phyloP scores from a whole-genome alignment of 2,888 invertebrate genomes.

The Odontocolon sp. region DNA sequence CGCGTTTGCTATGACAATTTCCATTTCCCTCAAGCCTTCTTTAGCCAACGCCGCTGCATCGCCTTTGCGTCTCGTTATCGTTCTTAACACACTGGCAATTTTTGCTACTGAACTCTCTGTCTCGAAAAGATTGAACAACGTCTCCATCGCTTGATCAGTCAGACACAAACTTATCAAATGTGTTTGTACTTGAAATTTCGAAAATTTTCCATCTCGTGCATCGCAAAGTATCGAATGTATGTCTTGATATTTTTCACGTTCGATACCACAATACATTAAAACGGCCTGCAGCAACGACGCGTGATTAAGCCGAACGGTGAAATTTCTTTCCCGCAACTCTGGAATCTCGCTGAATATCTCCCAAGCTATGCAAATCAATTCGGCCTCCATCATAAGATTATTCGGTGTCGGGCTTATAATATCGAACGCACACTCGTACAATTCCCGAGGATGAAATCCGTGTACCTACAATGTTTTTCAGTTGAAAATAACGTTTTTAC shows the following conservation, averaged over 20 bases:
- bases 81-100: conserved; percentile 84
- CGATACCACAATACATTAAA: conserved; percentile 90
- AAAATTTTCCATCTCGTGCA: conserved; percentile 84
- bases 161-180: conserved; percentile 87
- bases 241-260: conserved; percentile 85
- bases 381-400: conserved; percentile 91
- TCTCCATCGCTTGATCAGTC: conserved; percentile 85
- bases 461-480: conserved; percentile 73
- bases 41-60: conserved; percentile 86
- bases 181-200: conserved; percentile 88
- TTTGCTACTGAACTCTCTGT: conserved; percentile 85
- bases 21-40: conserved; percentile 88
- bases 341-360: conserved; percentile 88
- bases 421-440: conserved; percentile 96
- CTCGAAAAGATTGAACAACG: conserved; percentile 86
- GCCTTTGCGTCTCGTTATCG: conserved; percentile 87
- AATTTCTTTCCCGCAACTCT: conserved; percentile 84
- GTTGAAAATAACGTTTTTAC: not conserved
- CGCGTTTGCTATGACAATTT: conserved; percentile 87
- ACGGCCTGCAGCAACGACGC: conserved; percentile 89
- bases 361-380: conserved; percentile 89
- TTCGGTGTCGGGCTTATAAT: conserved; percentile 90
- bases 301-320: conserved; percentile 90
- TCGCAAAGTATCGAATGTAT: conserved; percentile 82
- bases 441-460: conserved; percentile 94